Evolutionary conservation across 2,113 vertebrate species (phyloP), one percentile per base, ranked within the genome.

Genomic region (Etia nguti): DNA sequence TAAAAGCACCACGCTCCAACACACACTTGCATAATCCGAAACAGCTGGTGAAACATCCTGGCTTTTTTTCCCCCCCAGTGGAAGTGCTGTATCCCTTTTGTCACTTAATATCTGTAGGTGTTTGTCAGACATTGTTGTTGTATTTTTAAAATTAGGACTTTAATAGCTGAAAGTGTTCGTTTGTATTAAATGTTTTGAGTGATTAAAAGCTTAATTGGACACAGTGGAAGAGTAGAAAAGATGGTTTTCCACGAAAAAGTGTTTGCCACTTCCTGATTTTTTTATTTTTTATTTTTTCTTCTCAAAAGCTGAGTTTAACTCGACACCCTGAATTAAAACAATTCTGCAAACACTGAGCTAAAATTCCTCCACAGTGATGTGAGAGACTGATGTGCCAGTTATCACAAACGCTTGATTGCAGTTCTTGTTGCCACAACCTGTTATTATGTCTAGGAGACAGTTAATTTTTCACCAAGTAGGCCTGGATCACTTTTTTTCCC

Each of bases 11-110:
- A 9, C 20, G 16, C 79, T 57, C 65, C 80, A 81, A 43, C 50
- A 88, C 82, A 86, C 90, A 88, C 86, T 86, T 86, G 48, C 38
- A 80, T 93, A 92, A 93, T 92, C 83, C 82, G 68, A 62, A 91
- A 92, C 91, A 92, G 80, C 92, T 93, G 92, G 65, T 88, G 34
- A 70, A 65, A 80, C 86, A 65, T 24, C 20, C 56, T 79, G 48
- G 56, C 80, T 12, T 8, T 18, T 34, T 50, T 34, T 6, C 31
- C 29, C 8, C 10, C 31, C 55, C 16, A 24, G 79, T 80, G 31
- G 18, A 87, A 75, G 15, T 26, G 59, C 46, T 38, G 24, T 52
- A 34, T 85, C 68, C 36, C 34, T 65, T 24, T n/a, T 55, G 73
- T 79, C 52, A 22, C 46, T n/a, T n/a, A 16, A 6, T 50, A 18